phyloP scores from a whole-genome alignment of 37 sponge, comb jelly and placozoan species.

The Amphimedon queenslandica region DNA sequence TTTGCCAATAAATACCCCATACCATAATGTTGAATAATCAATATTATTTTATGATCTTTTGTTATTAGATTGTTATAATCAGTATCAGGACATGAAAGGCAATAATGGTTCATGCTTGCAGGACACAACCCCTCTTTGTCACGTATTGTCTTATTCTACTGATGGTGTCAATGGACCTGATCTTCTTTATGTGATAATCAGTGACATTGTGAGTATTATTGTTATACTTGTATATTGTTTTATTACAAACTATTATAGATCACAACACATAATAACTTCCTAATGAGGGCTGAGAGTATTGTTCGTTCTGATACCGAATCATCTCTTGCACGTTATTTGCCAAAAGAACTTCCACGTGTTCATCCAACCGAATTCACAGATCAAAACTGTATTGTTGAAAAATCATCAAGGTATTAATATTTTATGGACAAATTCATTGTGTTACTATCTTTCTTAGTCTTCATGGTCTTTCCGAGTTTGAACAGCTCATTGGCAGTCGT shows the following conservation, averaged over 20 bases:
- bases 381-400: constrained; percentile 27
- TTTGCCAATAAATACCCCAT: no score
- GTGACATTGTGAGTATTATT: constrained; percentile 51
- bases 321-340: background rate
- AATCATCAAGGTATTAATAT: constrained; percentile 2
- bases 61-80: background rate
- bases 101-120: background rate
- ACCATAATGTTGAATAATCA: background rate
- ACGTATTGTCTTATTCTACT: constrained; percentile 39
- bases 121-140: constrained; percentile 61
- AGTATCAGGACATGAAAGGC: background rate
- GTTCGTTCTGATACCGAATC: background rate
- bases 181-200: constrained; percentile 54
- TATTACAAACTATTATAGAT: constrained; percentile 14
- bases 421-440: background rate
- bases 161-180: constrained; percentile 48
- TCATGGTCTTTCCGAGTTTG: constrained; percentile 9
- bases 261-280: constrained; percentile 25
- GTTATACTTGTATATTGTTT: background rate
- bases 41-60: background rate
- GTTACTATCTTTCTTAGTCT: background rate
- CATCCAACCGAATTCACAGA: constrained; percentile 40
- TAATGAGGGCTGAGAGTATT: background rate
- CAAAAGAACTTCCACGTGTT: constrained; percentile 8
- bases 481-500: constrained; percentile 37